Conservation (phyloP, 1,140 invertebrate species). For the Drosophila subobscura region DNA sequence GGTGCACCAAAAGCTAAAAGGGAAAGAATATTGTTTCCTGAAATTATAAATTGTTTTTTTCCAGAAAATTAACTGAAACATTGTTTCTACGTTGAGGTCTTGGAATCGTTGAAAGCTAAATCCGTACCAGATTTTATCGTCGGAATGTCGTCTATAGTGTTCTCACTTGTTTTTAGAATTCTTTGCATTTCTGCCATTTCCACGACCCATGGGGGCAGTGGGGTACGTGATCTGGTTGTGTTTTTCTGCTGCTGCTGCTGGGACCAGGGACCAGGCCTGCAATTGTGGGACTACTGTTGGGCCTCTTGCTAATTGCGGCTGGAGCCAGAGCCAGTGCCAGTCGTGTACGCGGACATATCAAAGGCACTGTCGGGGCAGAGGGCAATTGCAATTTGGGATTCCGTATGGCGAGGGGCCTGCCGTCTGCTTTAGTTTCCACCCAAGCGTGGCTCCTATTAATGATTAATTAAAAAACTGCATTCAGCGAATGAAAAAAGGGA, state of each 20-base stretch:
- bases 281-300: slow-evolving; percentile 12
- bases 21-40: too few species aligned
- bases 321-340: slow-evolving; percentile 16
- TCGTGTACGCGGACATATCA: slow-evolving; percentile 59
- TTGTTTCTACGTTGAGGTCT: too few species aligned
- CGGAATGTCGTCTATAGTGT: too few species aligned
- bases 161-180: slow-evolving; percentile 43
- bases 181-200: slow-evolving; percentile 35
- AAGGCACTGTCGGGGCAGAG: slow-evolving; percentile 39
- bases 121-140: too few species aligned
- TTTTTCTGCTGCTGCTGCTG: slow-evolving; percentile 24
- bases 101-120: too few species aligned
- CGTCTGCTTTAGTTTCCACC: slow-evolving; percentile 60
- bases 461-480: slow-evolving; percentile 79
- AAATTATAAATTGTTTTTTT: too few species aligned
- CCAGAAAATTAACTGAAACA: too few species aligned
- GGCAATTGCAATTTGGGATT: slow-evolving; percentile 62
- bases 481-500: slow-evolving; percentile 12
- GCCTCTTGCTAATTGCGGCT: slow-evolving; percentile 65
- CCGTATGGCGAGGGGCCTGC: slow-evolving; percentile 34
- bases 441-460: slow-evolving; percentile 74
- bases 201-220: slow-evolving; percentile 19
- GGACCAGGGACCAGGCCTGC: neutral
- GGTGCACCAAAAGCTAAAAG: too few species aligned
- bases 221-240: slow-evolving; percentile 41